Evolutionary conservation across 1,140 invertebrate genomes (phyloP), one percentile per base, ranked within the genome.

Genomic region (Drosophila rhopaloa): DNA sequence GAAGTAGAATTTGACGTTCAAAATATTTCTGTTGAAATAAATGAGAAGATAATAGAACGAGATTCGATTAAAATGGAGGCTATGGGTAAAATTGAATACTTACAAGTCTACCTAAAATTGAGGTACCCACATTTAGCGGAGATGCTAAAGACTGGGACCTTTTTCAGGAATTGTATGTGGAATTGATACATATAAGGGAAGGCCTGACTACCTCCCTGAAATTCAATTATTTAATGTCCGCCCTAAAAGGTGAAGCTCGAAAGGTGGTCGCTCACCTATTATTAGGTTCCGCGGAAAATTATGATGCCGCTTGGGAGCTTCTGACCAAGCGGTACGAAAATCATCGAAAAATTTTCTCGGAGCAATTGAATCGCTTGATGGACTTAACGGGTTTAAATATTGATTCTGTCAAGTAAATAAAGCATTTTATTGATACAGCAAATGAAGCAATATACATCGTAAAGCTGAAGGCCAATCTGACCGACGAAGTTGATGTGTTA

Each of bases 111-210:
- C n/a, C n/a, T n/a, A n/a, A n/a, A n/a, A n/a, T n/a, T n/a, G n/a
- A n/a, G n/a, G n/a, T n/a, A n/a, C n/a, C n/a, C n/a, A n/a, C n/a
- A n/a, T n/a, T n/a, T n/a, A n/a, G n/a, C n/a, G n/a, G n/a, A n/a
- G n/a, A n/a, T 40, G 38, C 11, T 40, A 46, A 46, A 46, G 43
- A 46, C 4, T 19, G 44, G 44, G 44, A 24, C 44, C 14, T 19
- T 10, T 46, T 46, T 24, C 44, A 46, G 4, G 44, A 46, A 46
- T 11, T 46, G 19, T 46, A 24, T 27, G 16, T 46, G 16, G 44
- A 46, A 19, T 46, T 46, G 5, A 46, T 46, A 24, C 44, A 46
- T 46, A n/a, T n/a, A n/a, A n/a, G n/a, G n/a, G n/a, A n/a, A n/a
- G n/a, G n/a, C n/a, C n/a, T n/a, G n/a, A 41, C 13, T 40, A 40